A percentile compares a stretch with the other conserved stretches of the same genome.
phyloP scores from a whole-genome alignment of 2,113 vertebrate species.

The Vulpes vulpes region DNA sequence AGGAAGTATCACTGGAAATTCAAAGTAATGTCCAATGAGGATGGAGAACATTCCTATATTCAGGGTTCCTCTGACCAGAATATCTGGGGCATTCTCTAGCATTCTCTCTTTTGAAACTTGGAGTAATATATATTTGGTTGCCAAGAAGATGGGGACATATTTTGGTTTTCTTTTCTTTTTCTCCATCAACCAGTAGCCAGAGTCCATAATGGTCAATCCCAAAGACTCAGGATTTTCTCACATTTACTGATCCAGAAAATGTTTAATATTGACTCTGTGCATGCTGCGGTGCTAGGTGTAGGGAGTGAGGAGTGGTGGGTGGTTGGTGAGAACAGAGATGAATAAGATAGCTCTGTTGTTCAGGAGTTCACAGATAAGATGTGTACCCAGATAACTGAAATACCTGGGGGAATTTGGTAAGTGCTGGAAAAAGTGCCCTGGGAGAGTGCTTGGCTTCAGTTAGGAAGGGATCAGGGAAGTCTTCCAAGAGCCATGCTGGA shows the following conservation, averaged over 20 bases:
- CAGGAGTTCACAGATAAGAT: slow-evolving; percentile 25
- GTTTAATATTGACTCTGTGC: neutral
- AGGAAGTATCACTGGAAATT: neutral
- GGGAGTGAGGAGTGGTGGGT: neutral
- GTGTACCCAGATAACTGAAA: neutral
- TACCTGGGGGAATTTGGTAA: neutral
- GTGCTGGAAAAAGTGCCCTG: neutral
- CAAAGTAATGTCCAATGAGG: neutral
- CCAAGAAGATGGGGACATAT: neutral
- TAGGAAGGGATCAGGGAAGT: neutral
- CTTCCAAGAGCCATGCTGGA: neutral
- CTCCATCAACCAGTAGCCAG: neutral
- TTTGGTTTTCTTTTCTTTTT: neutral
- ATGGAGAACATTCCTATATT: neutral
- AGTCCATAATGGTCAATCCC: neutral
- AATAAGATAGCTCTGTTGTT: neutral
- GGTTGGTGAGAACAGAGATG: slow-evolving; percentile 29
- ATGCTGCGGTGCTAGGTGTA: neutral
- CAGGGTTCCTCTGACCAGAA: neutral
- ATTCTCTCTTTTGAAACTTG: slow-evolving; percentile 11
- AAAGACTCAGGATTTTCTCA: slow-evolving; percentile 34
- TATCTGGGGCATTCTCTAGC: neutral
- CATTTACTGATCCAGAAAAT: slow-evolving; percentile 39
- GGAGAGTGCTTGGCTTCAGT: neutral
- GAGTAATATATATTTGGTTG: neutral